These are phyloP conservation scores for Artemia sinica DNA, from an alignment of 2,888 invertebrate species.

Conservation along the genomic window DNA sequence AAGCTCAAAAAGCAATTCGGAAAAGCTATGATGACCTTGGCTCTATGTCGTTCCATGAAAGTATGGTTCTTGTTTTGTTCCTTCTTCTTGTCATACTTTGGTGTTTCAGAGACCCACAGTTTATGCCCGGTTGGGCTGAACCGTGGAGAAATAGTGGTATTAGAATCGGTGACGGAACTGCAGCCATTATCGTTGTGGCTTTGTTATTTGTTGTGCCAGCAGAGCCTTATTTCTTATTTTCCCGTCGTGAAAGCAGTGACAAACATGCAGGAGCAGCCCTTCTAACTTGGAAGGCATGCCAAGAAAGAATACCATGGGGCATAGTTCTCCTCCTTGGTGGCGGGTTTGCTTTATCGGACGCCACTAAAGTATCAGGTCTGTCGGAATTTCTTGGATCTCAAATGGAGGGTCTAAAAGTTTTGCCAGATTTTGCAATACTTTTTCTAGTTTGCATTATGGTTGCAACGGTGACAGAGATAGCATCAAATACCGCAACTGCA, in stretches of 20 bases:
- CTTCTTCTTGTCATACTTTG: constrained; percentile 62
- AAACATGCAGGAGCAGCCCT: constrained; percentile 40
- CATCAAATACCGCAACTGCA: constrained; percentile 75
- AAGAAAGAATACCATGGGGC: constrained; percentile 76
- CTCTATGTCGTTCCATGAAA: constrained; percentile 56
- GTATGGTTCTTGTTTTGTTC: constrained; percentile 51
- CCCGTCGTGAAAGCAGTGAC: not conserved
- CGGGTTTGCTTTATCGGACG: constrained; percentile 76
- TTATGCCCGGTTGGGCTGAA: constrained; percentile 70
- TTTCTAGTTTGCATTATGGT: constrained; percentile 57
- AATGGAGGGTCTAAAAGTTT: constrained; percentile 44
- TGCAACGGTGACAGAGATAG: constrained; percentile 68
- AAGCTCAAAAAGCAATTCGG: constrained; percentile 50
- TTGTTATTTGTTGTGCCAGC: constrained; percentile 34
- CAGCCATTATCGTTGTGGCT: constrained; percentile 34
- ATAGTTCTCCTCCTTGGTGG: constrained; percentile 70
- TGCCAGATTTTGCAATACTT: constrained; percentile 47
- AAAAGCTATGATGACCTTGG: constrained; percentile 60
- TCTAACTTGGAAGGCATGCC: constrained; percentile 66
- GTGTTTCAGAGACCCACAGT: constrained; percentile 73
- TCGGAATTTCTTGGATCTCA: constrained; percentile 54
- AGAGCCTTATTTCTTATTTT: constrained; percentile 26
- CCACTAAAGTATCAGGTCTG: constrained; percentile 58
- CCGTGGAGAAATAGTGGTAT: constrained; percentile 28
- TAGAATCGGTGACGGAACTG: constrained; percentile 32